A percentile compares a stretch with the other conserved stretches of the same genome.
phyloP scores from a whole-genome alignment of 1,140 invertebrate genomes.

The Bombus pyrosoma region DNA sequence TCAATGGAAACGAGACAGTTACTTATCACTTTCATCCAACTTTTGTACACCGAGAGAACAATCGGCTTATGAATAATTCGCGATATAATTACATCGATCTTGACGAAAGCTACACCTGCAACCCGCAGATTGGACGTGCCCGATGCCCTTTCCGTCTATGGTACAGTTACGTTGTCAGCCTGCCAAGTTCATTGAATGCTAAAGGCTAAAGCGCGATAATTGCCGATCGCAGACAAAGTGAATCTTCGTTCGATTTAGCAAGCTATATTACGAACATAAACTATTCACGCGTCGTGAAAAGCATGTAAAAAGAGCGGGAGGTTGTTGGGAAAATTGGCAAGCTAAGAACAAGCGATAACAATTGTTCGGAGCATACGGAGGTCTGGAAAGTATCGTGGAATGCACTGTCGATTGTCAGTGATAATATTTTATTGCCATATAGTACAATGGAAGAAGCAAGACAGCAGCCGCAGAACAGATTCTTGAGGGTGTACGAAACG shows the following conservation, averaged over 20 bases:
- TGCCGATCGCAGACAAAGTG: background rate
- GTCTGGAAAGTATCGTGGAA: background rate
- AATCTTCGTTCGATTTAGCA: background rate
- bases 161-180: background rate
- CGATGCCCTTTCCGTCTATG: conserved; percentile 20
- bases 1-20: conserved; percentile 3
- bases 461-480: background rate
- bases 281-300: background rate
- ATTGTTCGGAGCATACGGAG: too few species aligned
- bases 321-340: background rate
- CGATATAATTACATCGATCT: conserved; percentile 43
- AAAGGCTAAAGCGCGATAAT: conserved; percentile 32
- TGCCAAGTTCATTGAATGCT: conserved; percentile 45
- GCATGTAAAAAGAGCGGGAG: background rate
- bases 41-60: conserved; percentile 10
- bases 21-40: conserved; percentile 38
- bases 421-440: conserved; percentile 15
- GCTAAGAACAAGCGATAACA: background rate
- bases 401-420: background rate
- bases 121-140: conserved; percentile 4
- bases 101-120: conserved; percentile 21
- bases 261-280: background rate
- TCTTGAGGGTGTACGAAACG: too few species aligned
- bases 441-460: background rate
- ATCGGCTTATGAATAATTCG: conserved; percentile 51